Evolutionary conservation across 2,113 vertebrate species (phyloP).

Genomic region (Pholis gunnellus): DNA sequence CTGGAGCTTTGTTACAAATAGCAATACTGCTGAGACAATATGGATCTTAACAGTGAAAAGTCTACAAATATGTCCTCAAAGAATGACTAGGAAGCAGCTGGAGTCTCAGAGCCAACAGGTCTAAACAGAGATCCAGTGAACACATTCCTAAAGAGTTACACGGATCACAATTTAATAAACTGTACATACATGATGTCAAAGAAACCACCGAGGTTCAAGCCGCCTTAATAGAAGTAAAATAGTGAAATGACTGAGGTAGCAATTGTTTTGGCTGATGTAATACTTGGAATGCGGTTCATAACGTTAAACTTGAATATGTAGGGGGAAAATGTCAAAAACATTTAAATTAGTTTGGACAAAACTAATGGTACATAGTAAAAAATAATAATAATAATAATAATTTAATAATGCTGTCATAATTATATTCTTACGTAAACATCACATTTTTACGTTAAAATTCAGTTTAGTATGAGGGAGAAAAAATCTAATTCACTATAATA

Average conservation of each 20-base stretch:
- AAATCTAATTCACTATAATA: not conserved
- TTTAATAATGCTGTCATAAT: not conserved
- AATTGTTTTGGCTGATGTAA: not conserved
- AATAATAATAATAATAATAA: too few species aligned
- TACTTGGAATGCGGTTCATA: too few species aligned
- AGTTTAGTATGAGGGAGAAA: not conserved
- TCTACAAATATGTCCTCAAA: not conserved
- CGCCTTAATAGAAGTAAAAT: not conserved
- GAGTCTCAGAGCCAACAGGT: constrained; percentile 27
- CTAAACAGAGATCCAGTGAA: constrained; percentile 26
- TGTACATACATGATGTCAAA: constrained; percentile 2
- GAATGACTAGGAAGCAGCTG: not conserved
- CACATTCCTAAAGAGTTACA: constrained; percentile 40
- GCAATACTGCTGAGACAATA: not conserved
- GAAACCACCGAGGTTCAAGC: constrained; percentile 14
- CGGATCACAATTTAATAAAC: constrained; percentile 1
- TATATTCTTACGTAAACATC: not conserved
- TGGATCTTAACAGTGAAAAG: not conserved
- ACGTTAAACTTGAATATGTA: not conserved
- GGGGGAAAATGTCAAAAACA: too few species aligned
- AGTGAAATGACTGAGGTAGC: constrained; percentile 3
- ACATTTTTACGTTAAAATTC: not conserved
- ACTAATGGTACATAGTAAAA: not conserved
- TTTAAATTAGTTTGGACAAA: not conserved
- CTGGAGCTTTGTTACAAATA: not conserved